Percentiles rank a stretch among this genome's conserved stretches.
Conservation (phyloP, 2,888 invertebrate species). For the Calameuta pallipes region DNA sequence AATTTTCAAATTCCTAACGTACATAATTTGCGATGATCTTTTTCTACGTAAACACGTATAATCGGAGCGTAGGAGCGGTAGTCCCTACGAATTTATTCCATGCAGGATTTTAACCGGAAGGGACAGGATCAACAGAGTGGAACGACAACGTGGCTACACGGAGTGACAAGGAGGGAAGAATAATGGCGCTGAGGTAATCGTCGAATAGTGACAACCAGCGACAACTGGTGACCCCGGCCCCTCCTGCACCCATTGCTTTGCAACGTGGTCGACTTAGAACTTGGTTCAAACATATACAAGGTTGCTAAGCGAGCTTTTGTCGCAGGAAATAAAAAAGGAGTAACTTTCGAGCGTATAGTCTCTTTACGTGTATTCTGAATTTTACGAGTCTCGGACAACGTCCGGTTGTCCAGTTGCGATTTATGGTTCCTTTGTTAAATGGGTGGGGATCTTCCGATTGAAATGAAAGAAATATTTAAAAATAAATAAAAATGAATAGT, state of each 20-base stretch:
- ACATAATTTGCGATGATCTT: not conserved
- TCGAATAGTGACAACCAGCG: not conserved
- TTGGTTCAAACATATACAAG: not conserved
- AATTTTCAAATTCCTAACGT: not conserved
- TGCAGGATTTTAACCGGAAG: conserved; percentile 2
- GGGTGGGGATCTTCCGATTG: not conserved
- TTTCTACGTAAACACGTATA: not conserved
- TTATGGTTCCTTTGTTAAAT: not conserved
- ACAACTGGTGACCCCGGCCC: not conserved
- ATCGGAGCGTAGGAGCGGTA: not conserved
- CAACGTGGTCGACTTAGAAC: not conserved
- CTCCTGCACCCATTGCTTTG: not conserved
- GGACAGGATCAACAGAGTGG: conserved; percentile 6
- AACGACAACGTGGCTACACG: conserved; percentile 1
- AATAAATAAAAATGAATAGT: not conserved
- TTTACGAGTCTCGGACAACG: not conserved
- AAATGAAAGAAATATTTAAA: not conserved
- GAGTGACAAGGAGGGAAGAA: not conserved
- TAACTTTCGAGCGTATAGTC: not conserved
- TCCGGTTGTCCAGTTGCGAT: not conserved
- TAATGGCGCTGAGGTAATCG: conserved; percentile 6
- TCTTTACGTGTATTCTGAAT: not conserved
- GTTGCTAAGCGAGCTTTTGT: not conserved
- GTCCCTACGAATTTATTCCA: not conserved
- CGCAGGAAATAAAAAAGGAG: not conserved